Percentiles rank a stretch among this genome's conserved stretches.
Conservation (phyloP, 1,140 invertebrate genomes). For the Drosophila pectinifera region DNA sequence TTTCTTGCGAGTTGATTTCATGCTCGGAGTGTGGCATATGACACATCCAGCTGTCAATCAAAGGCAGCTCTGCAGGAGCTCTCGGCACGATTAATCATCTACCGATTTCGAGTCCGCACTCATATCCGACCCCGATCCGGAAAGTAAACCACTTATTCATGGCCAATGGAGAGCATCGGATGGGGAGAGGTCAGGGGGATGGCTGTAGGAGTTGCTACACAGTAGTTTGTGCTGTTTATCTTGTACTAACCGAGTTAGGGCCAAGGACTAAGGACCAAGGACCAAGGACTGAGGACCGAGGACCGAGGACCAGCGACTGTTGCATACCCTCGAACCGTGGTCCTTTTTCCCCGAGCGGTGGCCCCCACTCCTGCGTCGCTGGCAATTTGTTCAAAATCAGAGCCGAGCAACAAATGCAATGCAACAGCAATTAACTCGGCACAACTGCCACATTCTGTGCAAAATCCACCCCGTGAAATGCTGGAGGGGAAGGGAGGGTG, state of each 20-base stretch:
- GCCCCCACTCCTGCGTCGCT: constrained; percentile 49
- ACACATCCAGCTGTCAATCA: constrained; percentile 53
- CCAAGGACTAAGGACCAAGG: constrained; percentile 32
- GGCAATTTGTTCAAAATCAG: constrained; percentile 82
- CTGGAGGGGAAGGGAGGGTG: neutral
- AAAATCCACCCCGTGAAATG: constrained; percentile 77
- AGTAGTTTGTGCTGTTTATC: constrained; percentile 51
- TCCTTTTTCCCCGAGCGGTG: neutral
- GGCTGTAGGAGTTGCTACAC: constrained; percentile 22
- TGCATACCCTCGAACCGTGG: constrained; percentile 28
- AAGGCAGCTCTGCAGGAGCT: constrained; percentile 41
- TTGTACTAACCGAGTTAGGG: constrained; percentile 51
- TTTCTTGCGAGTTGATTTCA: constrained; percentile 15
- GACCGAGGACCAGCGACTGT: constrained; percentile 52
- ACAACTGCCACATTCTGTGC: constrained; percentile 79
- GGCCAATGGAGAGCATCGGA: constrained; percentile 37
- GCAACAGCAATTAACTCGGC: constrained; percentile 82
- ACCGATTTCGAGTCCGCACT: constrained; percentile 48
- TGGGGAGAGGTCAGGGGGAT: neutral
- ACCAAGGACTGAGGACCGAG: neutral
- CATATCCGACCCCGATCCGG: constrained; percentile 49
- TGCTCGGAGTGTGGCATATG: constrained; percentile 34
- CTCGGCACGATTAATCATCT: constrained; percentile 41
- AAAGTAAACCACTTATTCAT: constrained; percentile 57
- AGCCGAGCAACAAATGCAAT: constrained; percentile 80